These are phyloP conservation scores for Pleuronectes platessa DNA, from an alignment of 2,113 vertebrate genomes.

Conservation along the genomic window DNA sequence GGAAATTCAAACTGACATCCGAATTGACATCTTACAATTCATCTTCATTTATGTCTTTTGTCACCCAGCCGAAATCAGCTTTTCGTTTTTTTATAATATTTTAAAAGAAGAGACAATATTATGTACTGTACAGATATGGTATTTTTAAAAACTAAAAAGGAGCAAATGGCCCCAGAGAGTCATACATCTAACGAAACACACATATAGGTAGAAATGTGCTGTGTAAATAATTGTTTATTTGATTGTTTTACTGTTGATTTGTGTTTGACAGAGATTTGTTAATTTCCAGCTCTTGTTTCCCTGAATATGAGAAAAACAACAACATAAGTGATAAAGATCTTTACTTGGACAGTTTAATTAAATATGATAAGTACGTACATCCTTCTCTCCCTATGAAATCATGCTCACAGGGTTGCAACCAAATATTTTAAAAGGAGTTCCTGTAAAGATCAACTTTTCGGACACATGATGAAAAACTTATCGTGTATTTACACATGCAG, in stretches of 20 bases:
- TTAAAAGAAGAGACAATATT: background rate
- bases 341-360: background rate
- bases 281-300: background rate
- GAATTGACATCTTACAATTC: no score
- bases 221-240: constrained; percentile 1
- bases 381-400: background rate
- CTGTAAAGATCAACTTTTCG: background rate
- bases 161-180: background rate
- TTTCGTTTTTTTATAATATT: no score
- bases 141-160: background rate
- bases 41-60: no score
- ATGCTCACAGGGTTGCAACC: background rate
- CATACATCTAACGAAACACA: background rate
- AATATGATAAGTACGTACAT: background rate
- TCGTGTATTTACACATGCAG: constrained; percentile 18
- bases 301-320: background rate
- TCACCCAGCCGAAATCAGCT: no score
- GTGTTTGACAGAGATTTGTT: background rate
- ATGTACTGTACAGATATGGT: background rate
- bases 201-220: background rate
- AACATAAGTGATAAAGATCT: background rate
- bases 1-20: no score
- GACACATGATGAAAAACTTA: constrained; percentile 11
- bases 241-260: background rate
- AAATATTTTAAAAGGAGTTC: background rate